Base-by-base conservation (phyloP, 2,797 vertebrate species). In the Ateles fusciceps region DNA sequence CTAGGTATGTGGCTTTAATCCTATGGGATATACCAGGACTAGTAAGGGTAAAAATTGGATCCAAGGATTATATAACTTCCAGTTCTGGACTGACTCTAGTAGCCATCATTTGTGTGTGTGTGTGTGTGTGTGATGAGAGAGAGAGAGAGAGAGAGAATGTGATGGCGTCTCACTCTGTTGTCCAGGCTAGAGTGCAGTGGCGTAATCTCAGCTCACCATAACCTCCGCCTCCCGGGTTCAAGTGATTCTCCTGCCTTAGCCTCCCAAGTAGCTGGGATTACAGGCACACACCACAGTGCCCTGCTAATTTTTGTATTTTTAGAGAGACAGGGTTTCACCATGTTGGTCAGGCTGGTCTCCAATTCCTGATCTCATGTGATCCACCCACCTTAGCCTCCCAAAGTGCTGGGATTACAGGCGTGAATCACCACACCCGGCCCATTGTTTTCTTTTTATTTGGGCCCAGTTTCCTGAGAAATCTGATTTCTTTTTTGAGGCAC, bases 1-100 rank as follows among this genome's bases (percentile, higher is more conserved):
- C 99, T 96, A 99, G 99, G 99, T 99, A 99, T 88, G 97, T 97
- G 83, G 12, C 50, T 81, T 89, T 86, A 83, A 17, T 72, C 28
- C 15, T 93, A 48, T 96, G 71, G 68, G 36, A 74, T n/a, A 10
- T 79, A 50, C 24, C 90, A 71, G 52, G 78, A 68, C 11, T 84
- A 76, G 19, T 81, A 81, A 64, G 26, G 33, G 26, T 83, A 11
- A 94, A 95, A 84, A 72, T 33, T 72, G 21, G 79, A 94, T 80
- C 88, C 79, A 91, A 30, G 64, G 50, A 44, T 81, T 52, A 28
- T 80, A 42, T 88, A 64, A 71, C 74, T 96, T 95, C 85, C 4
- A 68, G 50, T 71, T 21, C 39, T 92, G 75, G 44, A 9, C 75
- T 91, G 19, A 94, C 0, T 28, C 22, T 71, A 42, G 42, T 71